Evolutionary conservation across 2,113 vertebrate genomes (phyloP), one percentile per base, ranked within the genome.

Genomic region (Oryzias celebensis): DNA sequence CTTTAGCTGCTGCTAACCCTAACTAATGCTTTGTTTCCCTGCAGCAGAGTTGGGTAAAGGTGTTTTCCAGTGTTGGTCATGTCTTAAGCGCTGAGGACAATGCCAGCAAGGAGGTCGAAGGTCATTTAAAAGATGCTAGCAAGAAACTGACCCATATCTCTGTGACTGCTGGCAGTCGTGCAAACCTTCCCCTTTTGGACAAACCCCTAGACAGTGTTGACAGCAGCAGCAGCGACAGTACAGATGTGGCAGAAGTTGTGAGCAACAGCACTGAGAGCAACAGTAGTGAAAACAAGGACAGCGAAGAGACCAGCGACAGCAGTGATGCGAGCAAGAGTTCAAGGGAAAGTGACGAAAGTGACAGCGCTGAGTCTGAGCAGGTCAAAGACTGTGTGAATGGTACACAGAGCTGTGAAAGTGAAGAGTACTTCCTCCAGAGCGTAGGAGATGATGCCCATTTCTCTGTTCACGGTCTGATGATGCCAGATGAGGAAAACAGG

Each of bases 361-460:
- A 89, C 75, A 85, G 80, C 50, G 3, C 22, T 0, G 79, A 85
- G 51, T n/a, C 77, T 16, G 1, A 41, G 1, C 77, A 75, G 42
- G 18, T 74, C 58, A 67, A 10, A 4, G 71, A 78, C 75, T 89
- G 87, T 53, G 68, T 76, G 47, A 78, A 85, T 4, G 82, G 76
- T 2, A 84, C 71, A 0, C 66, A 85, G 66, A 88, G 75, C 78
- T 89, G 89, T 45, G 89, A 88, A 31, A 90, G 86, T n/a, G 85
- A 90, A 2, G 86, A 90, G 61, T 55, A 85, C 22, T 73, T 87
- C 45, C 78, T 85, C 71, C 76, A 88, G 66, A 76, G 71, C 14
- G 76, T 90, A 26, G 89, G 89, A 43, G 89, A 90, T 31, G 87
- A 90, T 10, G 76, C 50, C 24, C 80, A 87, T 20, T 50, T 67